phyloP scores from a whole-genome alignment of 1,140 invertebrate species.

The Platorchestia sp. region DNA sequence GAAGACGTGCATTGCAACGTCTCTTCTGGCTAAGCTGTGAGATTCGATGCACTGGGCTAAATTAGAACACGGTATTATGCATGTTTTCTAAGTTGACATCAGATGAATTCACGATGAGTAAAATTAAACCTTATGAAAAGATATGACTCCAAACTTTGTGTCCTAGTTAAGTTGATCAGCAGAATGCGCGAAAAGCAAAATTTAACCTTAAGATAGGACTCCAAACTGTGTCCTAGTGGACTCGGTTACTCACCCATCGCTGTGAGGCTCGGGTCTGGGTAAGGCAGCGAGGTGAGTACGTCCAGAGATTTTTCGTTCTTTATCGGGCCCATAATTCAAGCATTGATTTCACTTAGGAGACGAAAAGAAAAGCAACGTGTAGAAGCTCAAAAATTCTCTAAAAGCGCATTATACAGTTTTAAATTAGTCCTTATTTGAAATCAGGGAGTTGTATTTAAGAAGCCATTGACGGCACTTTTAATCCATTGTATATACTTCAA shows the following conservation, averaged over 20 bases:
- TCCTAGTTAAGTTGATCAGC: too few species aligned
- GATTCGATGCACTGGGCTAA: too few species aligned
- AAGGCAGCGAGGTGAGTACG: conserved; percentile 61
- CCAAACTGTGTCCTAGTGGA: background rate
- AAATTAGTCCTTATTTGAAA: background rate
- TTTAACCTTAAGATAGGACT: background rate
- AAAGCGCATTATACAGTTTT: background rate
- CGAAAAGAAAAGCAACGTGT: background rate
- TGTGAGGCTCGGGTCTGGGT: conserved; percentile 62
- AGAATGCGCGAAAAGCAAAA: too few species aligned
- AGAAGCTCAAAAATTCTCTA: background rate
- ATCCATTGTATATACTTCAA: background rate
- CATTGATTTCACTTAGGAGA: background rate
- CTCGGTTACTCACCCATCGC: conserved; percentile 63
- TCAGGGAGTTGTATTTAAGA: background rate
- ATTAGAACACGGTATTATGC: too few species aligned
- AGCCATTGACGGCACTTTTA: background rate
- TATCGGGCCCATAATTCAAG: conserved; percentile 61
- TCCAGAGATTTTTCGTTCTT: conserved; percentile 64
- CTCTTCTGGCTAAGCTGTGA: too few species aligned
- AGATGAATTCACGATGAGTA: too few species aligned
- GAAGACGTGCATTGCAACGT: too few species aligned
- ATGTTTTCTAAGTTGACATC: too few species aligned
- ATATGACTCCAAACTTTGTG: too few species aligned
- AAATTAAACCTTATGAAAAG: too few species aligned